Evolutionary conservation across 2,888 invertebrate species (phyloP).

Genomic region (Cheilosia vernalis): DNA sequence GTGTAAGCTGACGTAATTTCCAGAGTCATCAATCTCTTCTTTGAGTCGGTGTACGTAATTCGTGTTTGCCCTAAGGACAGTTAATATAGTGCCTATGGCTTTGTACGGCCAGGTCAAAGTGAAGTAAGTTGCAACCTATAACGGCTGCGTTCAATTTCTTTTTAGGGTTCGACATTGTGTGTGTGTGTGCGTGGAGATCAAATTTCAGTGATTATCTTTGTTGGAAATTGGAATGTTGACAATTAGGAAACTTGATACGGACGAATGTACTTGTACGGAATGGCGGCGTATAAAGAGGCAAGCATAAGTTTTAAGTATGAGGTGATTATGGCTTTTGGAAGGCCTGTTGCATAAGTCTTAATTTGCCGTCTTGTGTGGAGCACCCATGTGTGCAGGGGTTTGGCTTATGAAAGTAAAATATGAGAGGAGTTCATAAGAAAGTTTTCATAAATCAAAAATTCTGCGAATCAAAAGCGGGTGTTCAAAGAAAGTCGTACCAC

Average conservation of each 20-base stretch:
- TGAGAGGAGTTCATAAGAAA: no score
- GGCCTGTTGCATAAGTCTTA: no score
- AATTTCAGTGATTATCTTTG: conserved; percentile 47
- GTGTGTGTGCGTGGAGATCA: conserved; percentile 7
- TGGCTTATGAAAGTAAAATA: no score
- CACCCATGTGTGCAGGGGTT: no score
- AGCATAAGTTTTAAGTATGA: background rate
- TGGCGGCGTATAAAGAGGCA: background rate
- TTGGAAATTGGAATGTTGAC: conserved; percentile 48
- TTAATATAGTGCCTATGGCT: conserved; percentile 15
- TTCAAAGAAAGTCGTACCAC: no score
- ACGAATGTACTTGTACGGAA: background rate
- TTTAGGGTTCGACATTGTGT: background rate
- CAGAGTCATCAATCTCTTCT: conserved; percentile 56
- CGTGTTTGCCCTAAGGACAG: conserved; percentile 45
- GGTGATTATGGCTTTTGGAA: background rate
- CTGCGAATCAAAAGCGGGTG: no score
- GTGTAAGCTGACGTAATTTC: conserved; percentile 37
- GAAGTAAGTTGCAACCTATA: conserved; percentile 20
- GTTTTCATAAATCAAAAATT: no score
- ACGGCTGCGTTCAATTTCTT: conserved; percentile 13
- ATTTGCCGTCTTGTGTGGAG: no score
- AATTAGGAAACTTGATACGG: conserved; percentile 31
- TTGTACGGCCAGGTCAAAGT: conserved; percentile 16
- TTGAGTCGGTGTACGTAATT: conserved; percentile 19